Percentiles rank a stretch among this genome's conserved stretches.
Evolutionary conservation across 2,797 vertebrate genomes (phyloP).

Genomic region (Pangasius macronema): DNA sequence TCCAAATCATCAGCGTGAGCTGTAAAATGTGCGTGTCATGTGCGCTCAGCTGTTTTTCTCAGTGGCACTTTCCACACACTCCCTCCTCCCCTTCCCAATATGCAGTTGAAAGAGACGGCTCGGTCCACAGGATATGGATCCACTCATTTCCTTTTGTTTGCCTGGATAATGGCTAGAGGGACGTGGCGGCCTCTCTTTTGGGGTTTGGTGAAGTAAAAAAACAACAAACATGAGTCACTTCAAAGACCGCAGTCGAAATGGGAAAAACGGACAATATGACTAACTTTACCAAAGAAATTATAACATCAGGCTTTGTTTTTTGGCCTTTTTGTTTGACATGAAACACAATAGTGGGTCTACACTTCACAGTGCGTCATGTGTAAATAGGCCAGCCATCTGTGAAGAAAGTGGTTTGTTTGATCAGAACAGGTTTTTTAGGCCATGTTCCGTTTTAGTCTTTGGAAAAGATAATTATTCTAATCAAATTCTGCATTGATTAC

Average conservation of each 20-base stretch:
- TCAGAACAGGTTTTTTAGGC: background rate
- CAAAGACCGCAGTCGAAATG: slow-evolving; percentile 38
- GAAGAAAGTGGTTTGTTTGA: background rate
- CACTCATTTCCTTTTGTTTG: slow-evolving; percentile 63
- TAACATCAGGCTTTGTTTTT: slow-evolving; percentile 15
- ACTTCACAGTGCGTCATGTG: background rate
- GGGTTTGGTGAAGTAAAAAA: slow-evolving; percentile 53
- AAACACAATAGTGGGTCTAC: background rate
- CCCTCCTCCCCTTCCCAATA: slow-evolving; percentile 43
- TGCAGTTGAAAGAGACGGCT: slow-evolving; percentile 53
- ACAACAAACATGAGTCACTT: slow-evolving; percentile 60
- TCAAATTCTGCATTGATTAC: background rate
- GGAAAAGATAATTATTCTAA: background rate
- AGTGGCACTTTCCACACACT: slow-evolving; percentile 43
- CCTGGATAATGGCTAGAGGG: slow-evolving; percentile 55
- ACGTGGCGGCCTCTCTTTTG: slow-evolving; percentile 46
- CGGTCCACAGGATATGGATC: slow-evolving; percentile 58
- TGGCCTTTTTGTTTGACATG: background rate
- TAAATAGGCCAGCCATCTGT: background rate
- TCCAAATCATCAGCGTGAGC: background rate
- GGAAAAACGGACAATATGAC: slow-evolving; percentile 38
- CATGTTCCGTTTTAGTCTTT: background rate
- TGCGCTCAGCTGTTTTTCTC: slow-evolving; percentile 28
- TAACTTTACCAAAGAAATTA: slow-evolving; percentile 26
- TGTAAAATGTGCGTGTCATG: background rate